A percentile compares a stretch with the other conserved stretches of the same genome.
These are phyloP conservation scores for Sylvia atricapilla DNA, from an alignment of 2,113 vertebrate species.

Conservation along the genomic window DNA sequence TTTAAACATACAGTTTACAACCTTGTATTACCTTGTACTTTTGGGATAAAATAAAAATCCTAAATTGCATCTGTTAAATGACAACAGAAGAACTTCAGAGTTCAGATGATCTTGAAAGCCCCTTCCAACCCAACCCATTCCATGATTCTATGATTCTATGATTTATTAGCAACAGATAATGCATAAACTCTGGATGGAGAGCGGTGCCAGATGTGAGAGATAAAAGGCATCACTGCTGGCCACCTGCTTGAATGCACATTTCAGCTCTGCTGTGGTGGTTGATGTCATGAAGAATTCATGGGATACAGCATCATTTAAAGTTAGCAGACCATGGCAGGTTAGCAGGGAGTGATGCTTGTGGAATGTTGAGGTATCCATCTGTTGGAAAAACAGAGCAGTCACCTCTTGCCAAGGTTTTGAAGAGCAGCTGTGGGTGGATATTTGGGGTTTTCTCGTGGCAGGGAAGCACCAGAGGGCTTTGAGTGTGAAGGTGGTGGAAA, in stretches of 20 bases:
- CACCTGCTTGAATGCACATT: constrained; percentile 59
- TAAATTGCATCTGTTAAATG: not conserved
- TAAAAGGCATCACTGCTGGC: constrained; percentile 17
- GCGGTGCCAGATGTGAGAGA: constrained; percentile 61
- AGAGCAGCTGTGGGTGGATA: not conserved
- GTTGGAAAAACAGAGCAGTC: not conserved
- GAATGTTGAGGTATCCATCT: not conserved
- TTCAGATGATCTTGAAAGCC: not conserved
- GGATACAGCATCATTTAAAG: constrained; percentile 28
- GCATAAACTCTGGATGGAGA: constrained; percentile 14
- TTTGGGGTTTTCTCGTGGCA: not conserved
- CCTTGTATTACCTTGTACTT: not conserved
- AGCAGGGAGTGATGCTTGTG: constrained; percentile 23
- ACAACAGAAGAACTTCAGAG: not conserved
- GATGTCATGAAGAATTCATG: constrained; percentile 42
- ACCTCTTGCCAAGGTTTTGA: not conserved
- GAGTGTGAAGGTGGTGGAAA: not conserved
- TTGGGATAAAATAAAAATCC: not conserved
- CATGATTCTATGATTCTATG: not conserved
- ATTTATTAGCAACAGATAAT: constrained; percentile 61
- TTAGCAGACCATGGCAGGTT: constrained; percentile 51
- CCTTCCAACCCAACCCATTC: not conserved
- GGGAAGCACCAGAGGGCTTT: not conserved
- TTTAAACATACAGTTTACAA: not conserved
- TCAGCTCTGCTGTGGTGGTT: constrained; percentile 49